Evolutionary conservation across 2,797 vertebrate genomes (phyloP).

Genomic region (Rhincodon typus): DNA sequence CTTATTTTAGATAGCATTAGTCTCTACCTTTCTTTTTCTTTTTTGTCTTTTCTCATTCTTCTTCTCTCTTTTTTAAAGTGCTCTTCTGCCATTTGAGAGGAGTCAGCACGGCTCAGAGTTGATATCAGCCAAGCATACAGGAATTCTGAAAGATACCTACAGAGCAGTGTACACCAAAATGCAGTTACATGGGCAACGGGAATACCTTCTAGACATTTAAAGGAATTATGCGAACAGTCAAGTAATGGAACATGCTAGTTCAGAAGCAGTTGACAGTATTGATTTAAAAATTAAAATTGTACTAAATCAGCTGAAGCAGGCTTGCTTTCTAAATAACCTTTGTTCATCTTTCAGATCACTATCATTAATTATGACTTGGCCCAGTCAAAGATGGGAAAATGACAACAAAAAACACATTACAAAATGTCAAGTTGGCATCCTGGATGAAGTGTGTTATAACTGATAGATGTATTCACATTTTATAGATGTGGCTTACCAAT

Average conservation of each 20-base stretch:
- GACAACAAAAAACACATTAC: neutral
- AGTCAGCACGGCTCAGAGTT: slow-evolving; percentile 90
- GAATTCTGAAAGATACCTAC: slow-evolving; percentile 94
- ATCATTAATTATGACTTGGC: neutral
- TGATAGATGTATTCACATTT: neutral
- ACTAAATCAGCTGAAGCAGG: neutral
- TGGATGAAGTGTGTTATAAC: neutral
- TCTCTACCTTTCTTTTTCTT: slow-evolving; percentile 95
- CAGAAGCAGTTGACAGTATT: neutral
- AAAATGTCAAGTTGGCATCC: neutral
- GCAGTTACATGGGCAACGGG: neutral
- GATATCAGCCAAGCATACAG: slow-evolving; percentile 99
- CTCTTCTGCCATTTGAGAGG: slow-evolving; percentile 96
- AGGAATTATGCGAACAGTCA: neutral
- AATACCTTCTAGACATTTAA: neutral
- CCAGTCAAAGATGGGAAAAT: neutral
- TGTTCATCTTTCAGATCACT: neutral
- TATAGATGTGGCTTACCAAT: neutral
- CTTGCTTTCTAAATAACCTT: neutral
- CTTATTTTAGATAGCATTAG: neutral
- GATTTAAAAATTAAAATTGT: neutral
- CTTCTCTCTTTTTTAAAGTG: no score
- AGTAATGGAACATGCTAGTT: neutral
- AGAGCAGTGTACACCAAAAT: neutral
- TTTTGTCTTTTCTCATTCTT: slow-evolving; percentile 93